A percentile compares a stretch with the other conserved stretches of the same genome.
phyloP scores from a whole-genome alignment of 2,888 invertebrate species.

The Apamea crenata region DNA sequence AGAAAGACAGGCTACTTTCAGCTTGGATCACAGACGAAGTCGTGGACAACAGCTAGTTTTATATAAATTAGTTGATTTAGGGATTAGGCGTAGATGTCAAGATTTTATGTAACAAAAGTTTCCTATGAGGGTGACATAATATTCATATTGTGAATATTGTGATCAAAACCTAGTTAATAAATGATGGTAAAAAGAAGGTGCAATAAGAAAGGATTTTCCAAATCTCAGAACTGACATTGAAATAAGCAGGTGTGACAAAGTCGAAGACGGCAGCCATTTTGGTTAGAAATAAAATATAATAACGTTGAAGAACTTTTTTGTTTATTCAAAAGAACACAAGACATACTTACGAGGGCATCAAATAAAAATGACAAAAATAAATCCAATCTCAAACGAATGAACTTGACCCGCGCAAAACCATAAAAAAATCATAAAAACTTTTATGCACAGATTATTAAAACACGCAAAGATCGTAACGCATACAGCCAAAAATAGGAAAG shows the following conservation, averaged over 20 bases:
- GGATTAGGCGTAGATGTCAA: no score
- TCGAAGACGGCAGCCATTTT: background rate
- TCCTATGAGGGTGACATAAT: no score
- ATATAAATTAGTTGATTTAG: no score
- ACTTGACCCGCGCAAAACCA: constrained; percentile 56
- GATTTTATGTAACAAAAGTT: no score
- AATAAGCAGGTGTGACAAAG: background rate
- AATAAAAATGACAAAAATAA: constrained; percentile 29
- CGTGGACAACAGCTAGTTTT: no score
- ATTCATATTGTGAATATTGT: no score
- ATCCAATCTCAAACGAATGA: constrained; percentile 23
- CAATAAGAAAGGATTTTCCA: background rate
- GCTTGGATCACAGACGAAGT: no score
- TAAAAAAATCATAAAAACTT: constrained; percentile 51
- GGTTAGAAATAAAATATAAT: background rate
- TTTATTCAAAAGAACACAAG: constrained; percentile 21
- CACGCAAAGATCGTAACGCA: constrained; percentile 43
- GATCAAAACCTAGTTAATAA: no score
- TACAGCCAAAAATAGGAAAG: constrained; percentile 62
- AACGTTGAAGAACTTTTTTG: background rate
- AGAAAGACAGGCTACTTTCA: no score
- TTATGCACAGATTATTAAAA: constrained; percentile 40
- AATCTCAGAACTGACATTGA: background rate
- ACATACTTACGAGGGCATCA: background rate
- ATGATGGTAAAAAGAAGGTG: background rate